Evolutionary conservation across 2,888 invertebrate species (phyloP).

Genomic region (Mythimna impura): DNA sequence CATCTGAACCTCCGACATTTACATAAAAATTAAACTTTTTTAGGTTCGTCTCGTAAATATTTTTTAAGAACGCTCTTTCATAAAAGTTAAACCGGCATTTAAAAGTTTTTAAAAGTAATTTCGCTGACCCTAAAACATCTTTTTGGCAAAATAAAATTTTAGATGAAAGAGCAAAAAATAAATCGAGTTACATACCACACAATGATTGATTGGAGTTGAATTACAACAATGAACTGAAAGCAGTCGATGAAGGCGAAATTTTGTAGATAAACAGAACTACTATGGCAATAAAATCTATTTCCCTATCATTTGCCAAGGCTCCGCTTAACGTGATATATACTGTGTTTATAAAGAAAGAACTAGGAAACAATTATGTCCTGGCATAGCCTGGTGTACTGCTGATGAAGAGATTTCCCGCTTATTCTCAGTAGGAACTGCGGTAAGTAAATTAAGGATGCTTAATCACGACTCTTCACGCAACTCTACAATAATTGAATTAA

Average conservation of each 20-base stretch:
- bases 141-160: not conserved
- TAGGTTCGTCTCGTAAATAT: constrained; percentile 6
- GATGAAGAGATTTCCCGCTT: constrained; percentile 33
- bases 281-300: constrained; percentile 18
- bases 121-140: not conserved
- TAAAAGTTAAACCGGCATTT: constrained; percentile 20
- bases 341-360: constrained; percentile 27
- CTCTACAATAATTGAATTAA: constrained; percentile 42
- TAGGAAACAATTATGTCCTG: constrained; percentile 11
- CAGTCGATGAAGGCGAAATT: not conserved
- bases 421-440: constrained; percentile 20
- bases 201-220: not conserved
- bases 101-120: constrained; percentile 20
- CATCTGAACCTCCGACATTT: constrained; percentile 6
- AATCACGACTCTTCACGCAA: constrained; percentile 55
- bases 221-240: constrained; percentile 13
- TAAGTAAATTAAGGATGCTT: constrained; percentile 40
- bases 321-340: constrained; percentile 20
- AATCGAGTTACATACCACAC: not conserved
- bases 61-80: not conserved
- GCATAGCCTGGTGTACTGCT: constrained; percentile 3
- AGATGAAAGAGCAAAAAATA: not conserved
- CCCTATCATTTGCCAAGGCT: constrained; percentile 10
- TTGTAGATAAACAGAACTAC: constrained; percentile 5
- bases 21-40: constrained; percentile 24